These are phyloP conservation scores for Holacanthus passer DNA, from an alignment of 2,113 vertebrate species.

Conservation along the genomic window DNA sequence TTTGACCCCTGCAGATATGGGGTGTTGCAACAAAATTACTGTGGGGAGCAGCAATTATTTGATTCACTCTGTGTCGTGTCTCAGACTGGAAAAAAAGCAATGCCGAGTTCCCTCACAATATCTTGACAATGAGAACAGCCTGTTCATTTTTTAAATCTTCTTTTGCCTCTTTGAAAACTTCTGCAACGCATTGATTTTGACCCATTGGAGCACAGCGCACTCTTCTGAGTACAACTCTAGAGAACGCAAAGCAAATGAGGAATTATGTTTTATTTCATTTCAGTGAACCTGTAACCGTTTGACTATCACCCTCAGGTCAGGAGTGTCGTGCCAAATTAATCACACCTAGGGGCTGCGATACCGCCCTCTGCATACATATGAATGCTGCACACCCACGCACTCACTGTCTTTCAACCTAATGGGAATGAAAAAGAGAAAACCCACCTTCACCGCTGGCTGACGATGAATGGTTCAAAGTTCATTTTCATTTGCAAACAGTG, in stretches of 20 bases:
- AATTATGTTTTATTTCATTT: conserved; percentile 10
- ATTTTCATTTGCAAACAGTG: not conserved
- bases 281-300: not conserved
- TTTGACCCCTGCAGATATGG: too few relatives aligned
- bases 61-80: not conserved
- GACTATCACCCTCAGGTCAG: not conserved
- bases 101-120: not conserved
- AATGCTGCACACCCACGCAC: not conserved
- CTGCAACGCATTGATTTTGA: not conserved
- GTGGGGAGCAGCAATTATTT: not conserved
- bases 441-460: not conserved
- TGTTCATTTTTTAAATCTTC: not conserved
- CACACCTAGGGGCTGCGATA: not conserved
- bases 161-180: not conserved
- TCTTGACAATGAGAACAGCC: too few relatives aligned
- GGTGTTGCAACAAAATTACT: too few relatives aligned
- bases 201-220: not conserved
- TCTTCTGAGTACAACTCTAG: not conserved
- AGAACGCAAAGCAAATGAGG: not conserved
- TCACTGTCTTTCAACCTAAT: not conserved
- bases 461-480: not conserved
- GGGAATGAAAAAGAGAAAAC: not conserved
- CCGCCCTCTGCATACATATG: not conserved
- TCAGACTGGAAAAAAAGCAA: not conserved
- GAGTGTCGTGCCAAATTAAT: not conserved